Conservation (phyloP, 2,113 vertebrate species). For the Podiceps cristatus region DNA sequence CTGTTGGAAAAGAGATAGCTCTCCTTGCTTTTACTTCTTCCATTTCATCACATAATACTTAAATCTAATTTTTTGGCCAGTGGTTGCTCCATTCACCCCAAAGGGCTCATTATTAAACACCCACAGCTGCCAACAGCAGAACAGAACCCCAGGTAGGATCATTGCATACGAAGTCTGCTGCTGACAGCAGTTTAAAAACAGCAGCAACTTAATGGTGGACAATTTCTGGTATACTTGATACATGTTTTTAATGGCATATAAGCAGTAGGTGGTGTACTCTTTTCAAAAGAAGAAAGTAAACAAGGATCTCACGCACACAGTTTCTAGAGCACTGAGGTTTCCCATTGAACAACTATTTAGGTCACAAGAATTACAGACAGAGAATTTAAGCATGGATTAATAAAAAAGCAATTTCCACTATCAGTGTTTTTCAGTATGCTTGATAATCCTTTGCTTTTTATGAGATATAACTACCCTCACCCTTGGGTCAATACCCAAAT, state of each 20-base stretch:
- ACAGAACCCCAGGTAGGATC: not conserved
- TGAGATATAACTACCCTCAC: not conserved
- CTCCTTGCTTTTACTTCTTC: not conserved
- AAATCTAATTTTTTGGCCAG: not conserved
- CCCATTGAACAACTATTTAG: not conserved
- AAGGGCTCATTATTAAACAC: not conserved
- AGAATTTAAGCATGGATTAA: conserved; percentile 39
- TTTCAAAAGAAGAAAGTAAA: not conserved
- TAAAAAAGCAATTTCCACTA: conserved; percentile 43
- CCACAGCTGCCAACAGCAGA: not conserved
- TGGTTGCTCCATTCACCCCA: not conserved
- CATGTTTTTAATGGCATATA: not conserved
- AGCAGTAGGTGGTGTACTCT: not conserved
- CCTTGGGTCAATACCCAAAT: not conserved
- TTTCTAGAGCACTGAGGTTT: not conserved
- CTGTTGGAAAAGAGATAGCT: not conserved
- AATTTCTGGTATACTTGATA: not conserved
- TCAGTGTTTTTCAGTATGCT: not conserved
- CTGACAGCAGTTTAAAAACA: not conserved
- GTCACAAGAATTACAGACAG: not conserved
- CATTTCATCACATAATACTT: not conserved
- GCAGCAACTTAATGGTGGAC: not conserved
- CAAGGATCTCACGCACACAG: not conserved
- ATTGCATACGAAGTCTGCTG: not conserved
- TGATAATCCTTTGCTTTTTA: not conserved